Base-by-base conservation (phyloP, 2,888 invertebrate genomes). In the Spodoptera picta region DNA sequence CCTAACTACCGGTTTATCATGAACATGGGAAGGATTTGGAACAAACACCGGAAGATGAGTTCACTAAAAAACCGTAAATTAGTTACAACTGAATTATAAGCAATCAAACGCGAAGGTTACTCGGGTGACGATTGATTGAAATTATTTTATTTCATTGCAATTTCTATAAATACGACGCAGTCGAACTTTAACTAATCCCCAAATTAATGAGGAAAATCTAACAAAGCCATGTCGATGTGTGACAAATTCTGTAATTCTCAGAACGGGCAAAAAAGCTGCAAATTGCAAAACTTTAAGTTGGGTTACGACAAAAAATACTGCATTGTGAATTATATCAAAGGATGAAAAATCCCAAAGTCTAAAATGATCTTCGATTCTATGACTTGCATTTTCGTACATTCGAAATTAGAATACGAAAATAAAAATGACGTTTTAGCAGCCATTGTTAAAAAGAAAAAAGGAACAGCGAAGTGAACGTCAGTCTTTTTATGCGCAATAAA, bases 21-120 rank as follows among this genome's bases (percentile, higher is more conserved):
- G 80, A 78, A 79, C 80, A 79, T 56, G 54, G 85, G 85, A 86
- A 87, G 84, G 84, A 72, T 64, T 82, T 83, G 79, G 85, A 86
- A 85, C 84, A 83, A 81, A 51, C 60, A 61, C 73, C 83, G 87
- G 87, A 87, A 84, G 81, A 79, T 62, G 65, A 58, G 23, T 36
- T 7, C 19, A 64, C 80, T 1, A 87, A 89, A 89, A 90, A 87
- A 73, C 50, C 51, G 76, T 45, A 62, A 82, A 86, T 86, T 86
- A 85, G 81, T 81, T 80, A 76, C 81, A 82, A 77, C 68, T 68
- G 76, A 72, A 65, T 83, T 77, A 77, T 74, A 84, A 66, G 73
- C 83, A 80, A 74, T 77, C 77, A 79, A 74, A 69, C 74, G 74
- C 72, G 85, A 86, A 87, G 87, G 85, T 73, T 70, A 69, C 61